These are phyloP conservation scores for Botia almorhae DNA, from an alignment of 2,797 vertebrate species.

Conservation along the genomic window DNA sequence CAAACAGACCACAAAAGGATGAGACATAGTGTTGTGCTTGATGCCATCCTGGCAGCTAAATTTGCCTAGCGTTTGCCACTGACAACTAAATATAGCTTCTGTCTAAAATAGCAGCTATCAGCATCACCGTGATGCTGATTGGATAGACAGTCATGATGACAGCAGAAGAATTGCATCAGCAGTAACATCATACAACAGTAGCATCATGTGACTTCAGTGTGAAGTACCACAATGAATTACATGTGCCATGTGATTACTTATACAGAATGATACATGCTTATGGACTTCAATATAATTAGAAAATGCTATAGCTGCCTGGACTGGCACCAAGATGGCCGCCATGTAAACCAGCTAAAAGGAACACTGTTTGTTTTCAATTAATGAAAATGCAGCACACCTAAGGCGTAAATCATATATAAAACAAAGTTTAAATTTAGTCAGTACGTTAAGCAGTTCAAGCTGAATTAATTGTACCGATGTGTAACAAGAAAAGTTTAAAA, in stretches of 20 bases:
- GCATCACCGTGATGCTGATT: slow-evolving; percentile 41
- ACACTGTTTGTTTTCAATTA: neutral
- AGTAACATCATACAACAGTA: too few relatives aligned
- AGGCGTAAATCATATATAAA: neutral
- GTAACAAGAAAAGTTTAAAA: neutral
- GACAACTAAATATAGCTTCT: slow-evolving; percentile 51
- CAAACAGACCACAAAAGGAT: slow-evolving; percentile 9
- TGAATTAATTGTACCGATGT: neutral
- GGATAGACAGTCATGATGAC: slow-evolving; percentile 37
- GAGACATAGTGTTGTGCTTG: neutral
- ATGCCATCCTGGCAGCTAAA: slow-evolving; percentile 17
- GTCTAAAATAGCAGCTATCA: slow-evolving; percentile 50
- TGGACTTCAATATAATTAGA: neutral
- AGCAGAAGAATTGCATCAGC: slow-evolving; percentile 26
- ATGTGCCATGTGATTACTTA: neutral
- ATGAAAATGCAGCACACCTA: neutral
- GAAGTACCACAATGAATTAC: neutral
- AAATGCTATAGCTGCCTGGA: neutral
- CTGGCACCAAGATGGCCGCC: neutral
- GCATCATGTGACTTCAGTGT: neutral
- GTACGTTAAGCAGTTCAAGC: neutral
- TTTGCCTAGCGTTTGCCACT: slow-evolving; percentile 9
- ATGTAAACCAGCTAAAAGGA: neutral
- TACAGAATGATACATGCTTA: too few relatives aligned
- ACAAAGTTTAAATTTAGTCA: neutral